Percentiles rank a stretch among this genome's conserved stretches.
These are phyloP conservation scores for Acrobasis repandana DNA, from an alignment of 2,888 invertebrate genomes.

Conservation along the genomic window DNA sequence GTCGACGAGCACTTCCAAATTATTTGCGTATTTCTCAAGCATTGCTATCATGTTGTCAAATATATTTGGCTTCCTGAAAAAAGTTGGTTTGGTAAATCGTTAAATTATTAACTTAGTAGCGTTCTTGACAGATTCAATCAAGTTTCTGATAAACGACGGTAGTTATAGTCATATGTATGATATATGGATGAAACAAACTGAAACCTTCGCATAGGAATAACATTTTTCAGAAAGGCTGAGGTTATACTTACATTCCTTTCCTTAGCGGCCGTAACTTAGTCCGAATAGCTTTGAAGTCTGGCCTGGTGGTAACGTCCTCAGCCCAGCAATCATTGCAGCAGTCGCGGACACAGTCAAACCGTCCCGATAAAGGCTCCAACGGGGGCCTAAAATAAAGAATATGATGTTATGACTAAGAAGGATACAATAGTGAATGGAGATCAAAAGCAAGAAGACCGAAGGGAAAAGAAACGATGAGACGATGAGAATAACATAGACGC, in stretches of 20 bases:
- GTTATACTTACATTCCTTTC: slow-evolving; percentile 94
- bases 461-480: too few species aligned
- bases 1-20: slow-evolving; percentile 95
- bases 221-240: too few species aligned
- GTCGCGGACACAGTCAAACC: slow-evolving; percentile 93
- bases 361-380: slow-evolving; percentile 89
- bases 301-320: slow-evolving; percentile 90
- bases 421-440: too few species aligned
- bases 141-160: too few species aligned
- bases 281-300: slow-evolving; percentile 92
- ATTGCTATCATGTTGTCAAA: slow-evolving; percentile 99
- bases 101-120: too few species aligned
- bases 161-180: too few species aligned
- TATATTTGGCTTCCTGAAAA: slow-evolving; percentile 93
- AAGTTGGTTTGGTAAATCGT: not conserved
- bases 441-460: too few species aligned
- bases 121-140: too few species aligned
- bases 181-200: too few species aligned
- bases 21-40: slow-evolving; percentile 98
- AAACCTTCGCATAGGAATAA: too few species aligned
- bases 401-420: too few species aligned
- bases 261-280: slow-evolving; percentile 90
- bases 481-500: too few species aligned
- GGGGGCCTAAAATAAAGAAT: slow-evolving; percentile 85
- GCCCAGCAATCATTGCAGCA: slow-evolving; percentile 94